Base-by-base conservation (phyloP, 2,113 vertebrate species). In the Tenebrosternarchus preto region DNA sequence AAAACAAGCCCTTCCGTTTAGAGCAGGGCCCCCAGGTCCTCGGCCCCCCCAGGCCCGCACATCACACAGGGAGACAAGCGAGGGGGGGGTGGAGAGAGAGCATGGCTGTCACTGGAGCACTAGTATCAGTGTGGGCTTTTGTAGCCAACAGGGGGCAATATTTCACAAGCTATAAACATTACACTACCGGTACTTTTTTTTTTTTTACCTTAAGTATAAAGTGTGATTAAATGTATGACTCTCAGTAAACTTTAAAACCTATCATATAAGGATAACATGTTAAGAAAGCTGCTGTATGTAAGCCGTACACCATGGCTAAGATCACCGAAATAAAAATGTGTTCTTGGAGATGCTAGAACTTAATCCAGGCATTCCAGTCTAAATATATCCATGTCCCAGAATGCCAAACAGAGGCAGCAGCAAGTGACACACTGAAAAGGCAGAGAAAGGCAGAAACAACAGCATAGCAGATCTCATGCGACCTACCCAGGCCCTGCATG, bases 31-130 rank as follows among this genome's bases (percentile, higher is more conserved):
- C 94, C 63, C 36, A 1, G 9, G 50, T 16, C 1, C 64, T 78
- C 66, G 93, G 94, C 92, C 91, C 92, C n/a, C 90, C 95, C 92
- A 93, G 94, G 85, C 92, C 90, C 81, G 73, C 85, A n/a, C n/a
- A n/a, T n/a, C n/a, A n/a, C n/a, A n/a, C n/a, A n/a, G n/a, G n/a
- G n/a, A 79, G 36, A 20, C 91, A 66, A 88, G 79, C 88, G 46
- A 78, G 78, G 20, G 69, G 85, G 67, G 86, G 19, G 31, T 53
- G 50, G 19, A 69, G 80, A 43, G 5, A 70, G 27, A 31, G 12
- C 17, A 43, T 2, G 17, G 29, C 24, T 36, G 12, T 60, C 69
- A 63, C 27, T 78, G 69, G 33, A 69, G 31, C 4, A 20, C 11
- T 6, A 55, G 53, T 27, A 24, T 76, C 20, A 69, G 39, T 50